Evolutionary conservation across 37 sponge, comb jelly and placozoan species (phyloP), one percentile per base, ranked within the genome.

Genomic region (Amphimedon queenslandica): DNA sequence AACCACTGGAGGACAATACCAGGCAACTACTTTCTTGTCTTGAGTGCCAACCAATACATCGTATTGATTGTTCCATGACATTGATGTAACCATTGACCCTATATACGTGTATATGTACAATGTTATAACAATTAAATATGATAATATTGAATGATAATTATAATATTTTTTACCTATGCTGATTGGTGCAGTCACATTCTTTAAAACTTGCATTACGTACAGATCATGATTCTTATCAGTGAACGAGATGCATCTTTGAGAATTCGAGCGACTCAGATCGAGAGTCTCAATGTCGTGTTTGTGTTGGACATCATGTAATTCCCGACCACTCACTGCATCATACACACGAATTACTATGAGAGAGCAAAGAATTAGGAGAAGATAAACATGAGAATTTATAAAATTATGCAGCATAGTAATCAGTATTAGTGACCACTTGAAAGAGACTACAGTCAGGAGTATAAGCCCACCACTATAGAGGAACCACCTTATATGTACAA

Each of bases 171-270:
- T 30, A n/a, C n/a, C n/a, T n/a, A n/a, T 42, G 51, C 29, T 13
- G 28, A 29, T 27, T 42, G n/a, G 69, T 27, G 42, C 55, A n/a
- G n/a, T n/a, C n/a, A n/a, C n/a, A n/a, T n/a, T n/a, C n/a, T n/a
- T n/a, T n/a, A 83, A 58, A 0, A 88, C 72, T 20, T 74, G 80
- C 28, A 81, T 67, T 18, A 96, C 40, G 55, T 90, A 90, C 41
- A 96, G 83, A 64, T 96, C 97, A 37, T 82, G 69, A 77, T 93
- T 96, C 87, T 90, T 93, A 64, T 96, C 97, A 24, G 83, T 40
- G 64, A 90, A 77, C 1, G 91, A 88, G 69, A 96, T 69, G 24
- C 80, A 73, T 16, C 97, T 65, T 25, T 90, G 64, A 16, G 66
- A 20, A 31, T 77, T 21, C 21, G 76, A 42, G 33, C 88, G 83